Conservation (phyloP, 1,140 invertebrate genomes). For the Euschistus heros region DNA sequence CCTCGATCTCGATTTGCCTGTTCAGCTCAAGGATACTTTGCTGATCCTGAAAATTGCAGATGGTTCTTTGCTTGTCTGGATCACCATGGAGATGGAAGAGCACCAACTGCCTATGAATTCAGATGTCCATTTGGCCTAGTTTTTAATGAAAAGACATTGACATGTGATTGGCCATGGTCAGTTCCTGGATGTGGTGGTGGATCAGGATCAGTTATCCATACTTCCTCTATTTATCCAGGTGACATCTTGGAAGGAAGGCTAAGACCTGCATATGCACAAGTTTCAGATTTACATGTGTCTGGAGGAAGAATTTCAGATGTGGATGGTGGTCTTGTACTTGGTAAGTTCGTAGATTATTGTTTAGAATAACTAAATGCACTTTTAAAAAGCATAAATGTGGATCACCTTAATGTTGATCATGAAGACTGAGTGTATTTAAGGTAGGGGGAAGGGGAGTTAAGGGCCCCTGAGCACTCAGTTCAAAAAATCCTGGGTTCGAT, state of each 20-base stretch:
- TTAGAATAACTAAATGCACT: background rate
- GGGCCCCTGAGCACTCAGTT: too few species aligned
- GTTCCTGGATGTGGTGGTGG: conserved; percentile 27
- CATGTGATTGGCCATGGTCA: conserved; percentile 71
- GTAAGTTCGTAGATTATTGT: conserved; percentile 20
- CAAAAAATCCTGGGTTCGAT: too few species aligned
- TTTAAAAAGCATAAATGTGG: conserved; percentile 28
- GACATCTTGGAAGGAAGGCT: conserved; percentile 30
- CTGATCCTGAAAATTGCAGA: conserved; percentile 70
- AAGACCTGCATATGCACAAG: conserved; percentile 29
- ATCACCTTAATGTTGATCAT: conserved; percentile 1
- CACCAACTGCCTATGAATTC: conserved; percentile 65
- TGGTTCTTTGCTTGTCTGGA: conserved; percentile 79
- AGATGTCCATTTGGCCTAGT: conserved; percentile 70
- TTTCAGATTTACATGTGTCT: conserved; percentile 31
- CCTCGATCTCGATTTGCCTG: conserved; percentile 50
- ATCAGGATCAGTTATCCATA: conserved; percentile 23
- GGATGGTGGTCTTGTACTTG: conserved; percentile 29
- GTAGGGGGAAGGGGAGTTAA: too few species aligned
- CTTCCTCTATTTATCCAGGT: conserved; percentile 20
- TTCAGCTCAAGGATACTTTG: conserved; percentile 55
- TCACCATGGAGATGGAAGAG: conserved; percentile 47
- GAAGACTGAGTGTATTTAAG: too few species aligned
- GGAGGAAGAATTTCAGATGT: conserved; percentile 31
- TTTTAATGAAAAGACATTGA: conserved; percentile 57